Conservation (phyloP, 2,888 invertebrate species). For the Sphinx pinastri region DNA sequence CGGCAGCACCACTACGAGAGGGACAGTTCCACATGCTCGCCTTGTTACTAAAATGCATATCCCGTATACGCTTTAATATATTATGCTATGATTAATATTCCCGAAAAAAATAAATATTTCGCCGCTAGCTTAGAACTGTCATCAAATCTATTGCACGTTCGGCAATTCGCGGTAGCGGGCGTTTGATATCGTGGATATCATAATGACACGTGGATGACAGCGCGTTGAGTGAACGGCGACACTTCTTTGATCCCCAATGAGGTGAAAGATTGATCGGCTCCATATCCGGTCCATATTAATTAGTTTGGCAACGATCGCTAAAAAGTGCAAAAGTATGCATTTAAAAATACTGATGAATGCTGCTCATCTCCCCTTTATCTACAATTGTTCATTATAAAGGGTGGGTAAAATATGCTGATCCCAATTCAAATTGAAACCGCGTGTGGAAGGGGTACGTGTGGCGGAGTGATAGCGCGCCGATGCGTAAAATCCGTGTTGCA, state of each 20-base stretch:
- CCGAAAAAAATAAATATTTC: constrained; percentile 6
- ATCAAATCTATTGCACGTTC: neutral
- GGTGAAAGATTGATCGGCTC: constrained; percentile 72
- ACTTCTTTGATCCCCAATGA: constrained; percentile 67
- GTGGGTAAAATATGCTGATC: constrained; percentile 78
- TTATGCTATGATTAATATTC: neutral
- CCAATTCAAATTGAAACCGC: constrained; percentile 71
- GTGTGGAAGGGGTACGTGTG: constrained; percentile 71
- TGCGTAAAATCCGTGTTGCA: constrained; percentile 60
- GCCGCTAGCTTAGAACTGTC: constrained; percentile 12
- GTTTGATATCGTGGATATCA: constrained; percentile 33
- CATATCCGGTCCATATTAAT: constrained; percentile 56
- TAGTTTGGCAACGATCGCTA: constrained; percentile 64
- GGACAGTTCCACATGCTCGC: no score
- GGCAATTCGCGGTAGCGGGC: constrained; percentile 7
- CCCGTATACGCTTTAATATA: no score
- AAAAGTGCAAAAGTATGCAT: constrained; percentile 32
- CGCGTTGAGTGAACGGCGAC: constrained; percentile 53
- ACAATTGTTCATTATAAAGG: constrained; percentile 67
- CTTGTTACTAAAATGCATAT: neutral
- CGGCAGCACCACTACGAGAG: no score
- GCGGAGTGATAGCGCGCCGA: constrained; percentile 68
- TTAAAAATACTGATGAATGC: constrained; percentile 2
- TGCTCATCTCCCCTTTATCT: constrained; percentile 62
- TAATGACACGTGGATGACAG: constrained; percentile 29